Percentiles rank a stretch among this genome's conserved stretches.
phyloP scores from a whole-genome alignment of 2,113 vertebrate species.

The Hydropotes inermis region DNA sequence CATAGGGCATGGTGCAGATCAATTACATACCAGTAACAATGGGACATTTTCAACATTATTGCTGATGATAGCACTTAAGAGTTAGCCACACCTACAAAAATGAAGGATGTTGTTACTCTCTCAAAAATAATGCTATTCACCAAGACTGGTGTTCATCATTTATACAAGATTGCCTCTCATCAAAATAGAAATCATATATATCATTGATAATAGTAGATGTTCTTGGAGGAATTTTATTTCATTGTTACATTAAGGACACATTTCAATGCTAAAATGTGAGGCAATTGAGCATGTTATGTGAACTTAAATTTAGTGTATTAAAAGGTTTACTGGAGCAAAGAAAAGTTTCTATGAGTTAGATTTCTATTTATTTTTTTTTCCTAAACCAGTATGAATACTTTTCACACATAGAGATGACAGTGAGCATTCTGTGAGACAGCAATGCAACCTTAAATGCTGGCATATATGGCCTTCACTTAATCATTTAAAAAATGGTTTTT shows the following conservation, averaged over 20 bases:
- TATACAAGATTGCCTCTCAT: neutral
- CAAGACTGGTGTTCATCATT: neutral
- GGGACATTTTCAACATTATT: neutral
- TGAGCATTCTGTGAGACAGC: neutral
- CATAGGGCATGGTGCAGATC: neutral
- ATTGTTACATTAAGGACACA: neutral
- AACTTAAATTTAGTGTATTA: neutral
- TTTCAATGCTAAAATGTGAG: neutral
- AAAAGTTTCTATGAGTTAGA: neutral
- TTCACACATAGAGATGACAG: neutral
- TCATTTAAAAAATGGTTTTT: neutral
- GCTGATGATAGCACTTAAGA: neutral
- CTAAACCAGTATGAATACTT: neutral
- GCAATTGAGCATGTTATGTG: neutral
- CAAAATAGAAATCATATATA: neutral
- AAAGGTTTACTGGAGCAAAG: neutral
- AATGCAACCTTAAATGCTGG: neutral
- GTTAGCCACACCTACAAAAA: neutral
- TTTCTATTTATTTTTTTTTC: neutral
- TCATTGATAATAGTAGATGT: neutral
- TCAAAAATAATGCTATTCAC: neutral
- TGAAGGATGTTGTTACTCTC: neutral
- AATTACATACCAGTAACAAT: neutral
- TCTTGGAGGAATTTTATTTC: neutral
- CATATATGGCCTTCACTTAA: neutral